phyloP scores from a whole-genome alignment of 2,888 invertebrate species.

The Polydrusus pterygomalis region DNA sequence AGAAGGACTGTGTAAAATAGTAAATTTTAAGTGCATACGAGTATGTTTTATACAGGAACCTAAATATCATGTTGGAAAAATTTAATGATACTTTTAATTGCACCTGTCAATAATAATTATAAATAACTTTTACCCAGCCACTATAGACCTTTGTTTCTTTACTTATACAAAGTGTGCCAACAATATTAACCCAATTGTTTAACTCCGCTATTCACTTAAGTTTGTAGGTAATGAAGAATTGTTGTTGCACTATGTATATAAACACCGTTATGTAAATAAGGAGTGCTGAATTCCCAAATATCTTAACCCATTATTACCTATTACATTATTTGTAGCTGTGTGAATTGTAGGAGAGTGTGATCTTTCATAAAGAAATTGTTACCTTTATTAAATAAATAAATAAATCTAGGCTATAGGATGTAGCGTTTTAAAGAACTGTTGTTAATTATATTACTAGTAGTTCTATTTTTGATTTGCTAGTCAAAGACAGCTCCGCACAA shows the following conservation, averaged over 20 bases:
- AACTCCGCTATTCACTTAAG: slow-evolving; percentile 2
- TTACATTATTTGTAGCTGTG: slow-evolving; percentile 33
- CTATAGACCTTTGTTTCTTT: neutral
- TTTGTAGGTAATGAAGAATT: slow-evolving; percentile 9
- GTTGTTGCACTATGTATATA: slow-evolving; percentile 33
- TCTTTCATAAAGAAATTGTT: slow-evolving; percentile 53
- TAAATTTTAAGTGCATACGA: no score
- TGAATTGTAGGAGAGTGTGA: slow-evolving; percentile 27
- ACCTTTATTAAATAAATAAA: slow-evolving; percentile 45
- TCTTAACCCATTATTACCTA: slow-evolving; percentile 16
- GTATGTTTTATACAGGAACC: no score
- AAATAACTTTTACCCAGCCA: neutral
- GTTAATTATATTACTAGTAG: slow-evolving; percentile 44
- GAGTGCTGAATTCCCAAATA: slow-evolving; percentile 28
- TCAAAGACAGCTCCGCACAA: slow-evolving; percentile 37
- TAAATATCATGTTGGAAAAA: no score
- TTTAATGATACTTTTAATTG: no score
- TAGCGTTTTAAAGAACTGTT: slow-evolving; percentile 53
- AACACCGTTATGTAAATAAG: slow-evolving; percentile 38
- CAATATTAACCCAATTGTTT: neutral
- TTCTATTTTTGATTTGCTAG: slow-evolving; percentile 43
- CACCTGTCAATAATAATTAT: no score
- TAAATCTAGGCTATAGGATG: slow-evolving; percentile 42
- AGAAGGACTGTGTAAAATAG: no score
- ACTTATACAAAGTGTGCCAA: slow-evolving; percentile 8